Evolutionary conservation across 2,113 vertebrate species (phyloP).

Genomic region (Eublepharis macularius): DNA sequence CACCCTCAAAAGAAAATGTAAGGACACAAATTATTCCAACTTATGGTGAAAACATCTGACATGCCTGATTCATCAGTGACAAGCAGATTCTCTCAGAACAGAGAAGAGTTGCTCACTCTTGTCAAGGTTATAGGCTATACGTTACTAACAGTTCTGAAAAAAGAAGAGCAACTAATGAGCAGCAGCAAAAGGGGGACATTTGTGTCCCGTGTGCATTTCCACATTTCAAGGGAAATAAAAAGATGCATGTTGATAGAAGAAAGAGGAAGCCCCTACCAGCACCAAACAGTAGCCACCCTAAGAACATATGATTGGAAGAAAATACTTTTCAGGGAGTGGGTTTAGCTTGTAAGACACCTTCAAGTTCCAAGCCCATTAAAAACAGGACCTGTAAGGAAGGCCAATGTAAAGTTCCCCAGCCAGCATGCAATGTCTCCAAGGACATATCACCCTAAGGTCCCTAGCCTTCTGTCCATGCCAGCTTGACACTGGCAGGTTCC

Average conservation of each 20-base stretch:
- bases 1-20: background rate
- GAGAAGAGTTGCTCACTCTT: background rate
- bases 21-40: background rate
- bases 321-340: no score
- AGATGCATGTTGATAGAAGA: background rate
- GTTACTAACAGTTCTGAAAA: background rate
- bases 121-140: background rate
- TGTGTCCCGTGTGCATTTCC: background rate
- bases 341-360: no score
- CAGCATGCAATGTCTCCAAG: background rate
- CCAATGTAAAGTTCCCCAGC: background rate
- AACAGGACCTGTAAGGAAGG: background rate
- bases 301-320: no score
- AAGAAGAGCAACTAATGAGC: constrained; percentile 20
- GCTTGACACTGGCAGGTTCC: no score
- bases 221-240: background rate
- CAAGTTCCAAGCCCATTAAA: no score
- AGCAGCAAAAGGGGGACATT: background rate
- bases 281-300: background rate
- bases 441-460: background rate
- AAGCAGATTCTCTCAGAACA: background rate
- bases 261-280: background rate
- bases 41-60: background rate
- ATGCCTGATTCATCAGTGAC: background rate
- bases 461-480: no score